A percentile compares a stretch with the other conserved stretches of the same genome.
phyloP scores from a whole-genome alignment of 1,140 invertebrate species.

The Matsumurasca onukii region DNA sequence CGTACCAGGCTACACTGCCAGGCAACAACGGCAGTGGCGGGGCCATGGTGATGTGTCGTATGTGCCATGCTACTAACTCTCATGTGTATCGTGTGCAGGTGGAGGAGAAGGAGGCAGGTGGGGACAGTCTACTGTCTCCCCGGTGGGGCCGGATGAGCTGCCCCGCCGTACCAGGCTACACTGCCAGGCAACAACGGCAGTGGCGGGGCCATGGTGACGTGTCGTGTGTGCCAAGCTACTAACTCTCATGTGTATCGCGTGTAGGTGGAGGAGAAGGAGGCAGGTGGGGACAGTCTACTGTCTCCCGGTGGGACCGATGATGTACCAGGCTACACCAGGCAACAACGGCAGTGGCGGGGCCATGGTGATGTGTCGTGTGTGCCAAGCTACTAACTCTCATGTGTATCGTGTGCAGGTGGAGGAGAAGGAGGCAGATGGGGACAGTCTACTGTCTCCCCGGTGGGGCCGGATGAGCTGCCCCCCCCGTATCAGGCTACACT shows the following conservation, averaged over 20 bases:
- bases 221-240: constrained; percentile 93
- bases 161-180: constrained; percentile 70
- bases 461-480: constrained; percentile 83
- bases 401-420: too few species aligned
- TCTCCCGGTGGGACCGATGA: constrained; percentile 78
- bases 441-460: constrained; percentile 47
- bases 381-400: too few species aligned
- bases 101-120: neutral
- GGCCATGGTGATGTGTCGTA: constrained; percentile 92
- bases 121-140: constrained; percentile 17
- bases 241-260: too few species aligned
- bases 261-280: too few species aligned
- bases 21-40: too few species aligned
- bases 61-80: constrained; percentile 94
- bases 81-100: too few species aligned
- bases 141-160: constrained; percentile 84
- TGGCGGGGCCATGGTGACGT: constrained; percentile 87
- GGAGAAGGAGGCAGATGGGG: neutral
- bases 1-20: constrained; percentile 65
- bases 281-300: constrained; percentile 6
- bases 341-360: too few species aligned
- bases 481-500: constrained; percentile 69
- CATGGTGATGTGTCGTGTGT: constrained; percentile 94
- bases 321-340: constrained; percentile 66
- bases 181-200: too few species aligned